These are phyloP conservation scores for Himalopsyche anomala DNA, from an alignment of 2,888 invertebrate species.

Conservation along the genomic window DNA sequence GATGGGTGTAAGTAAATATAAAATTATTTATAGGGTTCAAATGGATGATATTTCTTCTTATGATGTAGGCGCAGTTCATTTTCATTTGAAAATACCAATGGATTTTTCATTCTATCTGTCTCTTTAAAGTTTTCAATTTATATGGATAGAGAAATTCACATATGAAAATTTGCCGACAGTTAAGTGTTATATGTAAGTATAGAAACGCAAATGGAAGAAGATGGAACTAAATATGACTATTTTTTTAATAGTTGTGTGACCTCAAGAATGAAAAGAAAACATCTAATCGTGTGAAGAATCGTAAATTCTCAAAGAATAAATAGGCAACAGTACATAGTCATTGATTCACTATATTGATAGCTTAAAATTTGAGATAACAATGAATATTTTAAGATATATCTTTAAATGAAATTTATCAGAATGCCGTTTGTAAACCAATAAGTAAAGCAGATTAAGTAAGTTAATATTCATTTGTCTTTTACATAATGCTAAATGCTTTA, in stretches of 20 bases:
- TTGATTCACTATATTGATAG: too few relatives aligned
- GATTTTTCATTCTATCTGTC: not conserved
- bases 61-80: not conserved
- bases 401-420: not conserved
- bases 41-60: not conserved
- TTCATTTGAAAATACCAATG: too few relatives aligned
- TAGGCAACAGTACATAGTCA: too few relatives aligned
- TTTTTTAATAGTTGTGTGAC: not conserved
- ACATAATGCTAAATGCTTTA: constrained; percentile 22
- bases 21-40: not conserved
- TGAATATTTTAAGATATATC: not conserved
- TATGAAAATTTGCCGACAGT: too few relatives aligned
- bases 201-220: too few relatives aligned
- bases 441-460: not conserved
- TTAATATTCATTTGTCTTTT: constrained; percentile 2
- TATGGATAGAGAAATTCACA: too few relatives aligned
- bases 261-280: not conserved
- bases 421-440: not conserved
- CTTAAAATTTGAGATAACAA: too few relatives aligned
- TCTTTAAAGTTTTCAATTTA: too few relatives aligned
- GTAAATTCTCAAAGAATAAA: too few relatives aligned
- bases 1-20: constrained; percentile 14
- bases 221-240: not conserved
- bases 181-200: too few relatives aligned
- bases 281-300: too few relatives aligned